A percentile compares a stretch with the other conserved stretches of the same genome.
Evolutionary conservation across 2,888 invertebrate genomes (phyloP).

Genomic region (Patella depressa): DNA sequence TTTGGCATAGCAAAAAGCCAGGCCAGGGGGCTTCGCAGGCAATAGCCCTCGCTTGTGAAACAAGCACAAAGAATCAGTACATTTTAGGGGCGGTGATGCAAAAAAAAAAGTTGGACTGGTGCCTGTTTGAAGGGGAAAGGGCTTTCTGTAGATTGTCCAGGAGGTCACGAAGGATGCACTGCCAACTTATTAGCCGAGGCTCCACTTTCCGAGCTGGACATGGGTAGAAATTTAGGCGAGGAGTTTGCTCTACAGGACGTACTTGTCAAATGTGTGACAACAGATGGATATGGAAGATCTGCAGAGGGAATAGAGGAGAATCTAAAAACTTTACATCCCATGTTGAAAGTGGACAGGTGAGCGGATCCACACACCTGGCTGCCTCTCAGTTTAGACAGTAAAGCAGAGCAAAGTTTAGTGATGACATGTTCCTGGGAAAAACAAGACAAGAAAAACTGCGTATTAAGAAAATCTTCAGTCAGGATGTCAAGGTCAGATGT

Average conservation of each 20-base stretch:
- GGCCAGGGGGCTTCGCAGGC: slow-evolving; percentile 6
- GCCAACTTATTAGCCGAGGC: slow-evolving; percentile 12
- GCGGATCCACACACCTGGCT: not conserved
- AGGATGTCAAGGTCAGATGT: too few relatives aligned
- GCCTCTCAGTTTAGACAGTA: not conserved
- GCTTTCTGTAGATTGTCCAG: slow-evolving; percentile 22
- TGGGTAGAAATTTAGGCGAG: not conserved
- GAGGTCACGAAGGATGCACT: slow-evolving; percentile 23
- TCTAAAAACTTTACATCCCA: too few relatives aligned
- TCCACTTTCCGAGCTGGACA: slow-evolving; percentile 13
- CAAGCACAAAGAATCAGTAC: too few relatives aligned
- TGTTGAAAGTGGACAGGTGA: not conserved
- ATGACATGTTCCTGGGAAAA: not conserved
- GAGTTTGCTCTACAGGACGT: not conserved
- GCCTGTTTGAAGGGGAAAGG: slow-evolving; percentile 23
- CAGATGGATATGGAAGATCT: not conserved
- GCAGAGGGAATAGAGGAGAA: not conserved
- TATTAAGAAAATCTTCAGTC: too few relatives aligned
- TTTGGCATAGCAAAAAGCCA: not conserved
- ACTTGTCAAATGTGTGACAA: not conserved
- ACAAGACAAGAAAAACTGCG: too few relatives aligned
- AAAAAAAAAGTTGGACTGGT: too few relatives aligned
- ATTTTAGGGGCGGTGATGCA: too few relatives aligned
- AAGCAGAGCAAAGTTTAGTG: not conserved
- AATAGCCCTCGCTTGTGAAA: slow-evolving; percentile 5